Conservation (phyloP, 2,113 vertebrate genomes). For the Mus spicilegus region DNA sequence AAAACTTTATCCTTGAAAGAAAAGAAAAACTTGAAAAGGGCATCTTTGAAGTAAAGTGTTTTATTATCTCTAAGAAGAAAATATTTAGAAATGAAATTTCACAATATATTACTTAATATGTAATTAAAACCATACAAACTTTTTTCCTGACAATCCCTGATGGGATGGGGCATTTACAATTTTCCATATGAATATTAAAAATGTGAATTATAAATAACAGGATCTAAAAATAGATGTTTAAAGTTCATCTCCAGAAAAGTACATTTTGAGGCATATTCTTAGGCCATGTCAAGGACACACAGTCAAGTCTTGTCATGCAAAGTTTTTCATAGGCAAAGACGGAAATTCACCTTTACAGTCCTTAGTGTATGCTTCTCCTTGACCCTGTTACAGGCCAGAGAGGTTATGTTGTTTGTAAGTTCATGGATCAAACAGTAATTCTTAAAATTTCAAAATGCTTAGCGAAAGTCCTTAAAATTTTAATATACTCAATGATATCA, state of each 20-base stretch:
- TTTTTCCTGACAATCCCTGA: background rate
- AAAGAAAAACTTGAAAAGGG: background rate
- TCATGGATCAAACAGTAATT: background rate
- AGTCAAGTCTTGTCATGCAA: background rate
- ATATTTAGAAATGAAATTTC: background rate
- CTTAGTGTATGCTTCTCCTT: no score
- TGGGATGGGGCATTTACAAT: background rate
- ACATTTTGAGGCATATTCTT: background rate
- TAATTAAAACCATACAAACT: background rate
- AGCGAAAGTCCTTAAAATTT: background rate
- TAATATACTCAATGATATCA: background rate
- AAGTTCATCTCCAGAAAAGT: conserved; percentile 15
- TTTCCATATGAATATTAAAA: background rate
- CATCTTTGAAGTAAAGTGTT: background rate
- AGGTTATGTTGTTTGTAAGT: no score
- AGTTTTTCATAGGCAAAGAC: background rate
- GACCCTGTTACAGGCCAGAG: no score
- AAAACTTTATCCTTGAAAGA: no score
- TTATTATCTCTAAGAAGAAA: conserved; percentile 27
- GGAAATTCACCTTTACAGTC: background rate
- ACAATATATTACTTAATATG: background rate
- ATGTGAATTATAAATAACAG: background rate
- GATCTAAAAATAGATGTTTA: background rate
- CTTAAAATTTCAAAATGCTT: background rate
- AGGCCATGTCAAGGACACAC: background rate